Conservation (phyloP, 2,113 vertebrate species). For the Brachypteracias leptosomus region DNA sequence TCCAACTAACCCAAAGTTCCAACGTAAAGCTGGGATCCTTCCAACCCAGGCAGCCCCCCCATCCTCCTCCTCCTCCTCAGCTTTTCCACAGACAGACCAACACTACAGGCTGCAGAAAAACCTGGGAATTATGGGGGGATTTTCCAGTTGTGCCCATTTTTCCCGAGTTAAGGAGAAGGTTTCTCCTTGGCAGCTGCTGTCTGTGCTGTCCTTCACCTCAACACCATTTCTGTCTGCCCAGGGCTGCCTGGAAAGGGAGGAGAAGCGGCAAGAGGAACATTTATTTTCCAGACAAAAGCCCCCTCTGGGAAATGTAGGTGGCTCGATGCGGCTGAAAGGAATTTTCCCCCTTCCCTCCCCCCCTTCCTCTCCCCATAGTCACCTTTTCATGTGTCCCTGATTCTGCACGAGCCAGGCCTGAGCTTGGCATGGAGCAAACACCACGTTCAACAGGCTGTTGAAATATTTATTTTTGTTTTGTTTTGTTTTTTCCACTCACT, state of each 20-base stretch:
- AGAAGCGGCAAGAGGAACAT: background rate
- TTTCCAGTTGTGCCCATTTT: background rate
- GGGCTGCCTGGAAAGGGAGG: background rate
- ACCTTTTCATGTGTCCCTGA: background rate
- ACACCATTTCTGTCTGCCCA: background rate
- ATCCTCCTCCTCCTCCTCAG: background rate
- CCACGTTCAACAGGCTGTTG: conserved; percentile 26
- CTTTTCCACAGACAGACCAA: background rate
- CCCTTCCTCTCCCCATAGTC: background rate
- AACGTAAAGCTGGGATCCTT: background rate
- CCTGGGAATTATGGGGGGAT: fast-evolving
- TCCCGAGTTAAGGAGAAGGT: background rate
- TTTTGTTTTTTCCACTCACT: conserved; percentile 59
- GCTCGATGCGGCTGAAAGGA: background rate
- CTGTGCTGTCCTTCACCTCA: background rate
- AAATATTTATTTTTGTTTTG: conserved; percentile 68
- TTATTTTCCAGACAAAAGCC: background rate
- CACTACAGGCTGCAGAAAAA: background rate
- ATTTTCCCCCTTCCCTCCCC: background rate
- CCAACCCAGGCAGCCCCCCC: background rate
- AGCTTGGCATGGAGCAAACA: background rate
- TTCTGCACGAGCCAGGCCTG: background rate
- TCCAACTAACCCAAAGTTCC: background rate
- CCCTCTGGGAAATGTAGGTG: background rate
- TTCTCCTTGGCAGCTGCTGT: background rate